Evolutionary conservation across 2,888 invertebrate species (phyloP), one percentile per base, ranked within the genome.

Genomic region (Caenorhabditis macrosperma): DNA sequence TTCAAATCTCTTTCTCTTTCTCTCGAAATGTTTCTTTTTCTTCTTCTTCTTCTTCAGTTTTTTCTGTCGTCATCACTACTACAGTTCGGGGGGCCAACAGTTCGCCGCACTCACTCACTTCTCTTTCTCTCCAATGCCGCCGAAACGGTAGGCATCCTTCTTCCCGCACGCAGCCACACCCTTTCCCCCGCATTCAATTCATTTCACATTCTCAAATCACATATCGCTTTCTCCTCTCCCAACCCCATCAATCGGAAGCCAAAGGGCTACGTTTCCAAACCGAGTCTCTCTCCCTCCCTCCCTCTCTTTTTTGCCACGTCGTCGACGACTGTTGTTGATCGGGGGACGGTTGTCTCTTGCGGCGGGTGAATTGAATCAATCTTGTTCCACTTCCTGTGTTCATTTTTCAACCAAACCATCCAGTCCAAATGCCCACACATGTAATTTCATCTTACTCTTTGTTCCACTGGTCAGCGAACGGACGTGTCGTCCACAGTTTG

Each of bases 311-410:
- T 24, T 22, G 28, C 28, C 46, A 46, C 20, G 46, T 22, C 46
- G 9, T 9, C 15, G 10, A 5, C 46, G 20, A 46, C 6, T 46
- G n/a, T 33, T 24, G 54, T 28, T 7, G 28, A 17, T 54, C 5
- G 54, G 52, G 35, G 10, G 3, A 26, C 24, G 50, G 15, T 12
- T 50, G 50, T 50, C 26, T n/a, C n/a, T n/a, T n/a, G 38, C 38
- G 26, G 59, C 1, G 0, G n/a, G 64, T 33, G 33, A 64, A 52
- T 52, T 38, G 38, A 48, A 69, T 69, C 69, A 59, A 69, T 69
- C 69, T 60, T 69, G 69, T 69, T 69, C 69, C 69, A 57, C 64
- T 72, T 64, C 64, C 76, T 71, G 50, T 50, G 50, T 77, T 64
- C 54, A 60, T 44, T 22, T 46, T 24, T 41, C 41, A 28, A 17